A percentile compares a stretch with the other conserved stretches of the same genome.
Evolutionary conservation across 1,140 invertebrate species (phyloP).

Genomic region (Euwallacea similis): DNA sequence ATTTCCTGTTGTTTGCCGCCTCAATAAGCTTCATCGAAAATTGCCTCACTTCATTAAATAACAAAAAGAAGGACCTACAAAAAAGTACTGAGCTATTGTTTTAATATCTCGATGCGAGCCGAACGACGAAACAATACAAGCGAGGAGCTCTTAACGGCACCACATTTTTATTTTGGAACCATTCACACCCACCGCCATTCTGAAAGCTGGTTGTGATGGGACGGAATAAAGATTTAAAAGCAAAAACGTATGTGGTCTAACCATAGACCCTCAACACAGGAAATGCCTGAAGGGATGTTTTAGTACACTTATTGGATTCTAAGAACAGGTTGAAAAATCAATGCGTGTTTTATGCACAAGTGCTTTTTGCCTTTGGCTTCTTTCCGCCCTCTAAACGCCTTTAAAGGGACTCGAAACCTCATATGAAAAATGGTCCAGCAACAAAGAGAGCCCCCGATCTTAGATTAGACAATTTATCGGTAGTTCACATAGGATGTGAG

Average conservation of each 20-base stretch:
- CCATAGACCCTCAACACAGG: constrained; percentile 30
- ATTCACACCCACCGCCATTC: constrained; percentile 25
- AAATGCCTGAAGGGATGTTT: constrained; percentile 33
- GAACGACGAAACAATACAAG: constrained; percentile 8
- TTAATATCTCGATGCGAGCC: constrained; percentile 14
- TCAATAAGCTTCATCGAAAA: neutral
- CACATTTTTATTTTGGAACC: constrained; percentile 12
- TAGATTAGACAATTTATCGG: constrained; percentile 38
- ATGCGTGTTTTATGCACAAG: constrained; percentile 38
- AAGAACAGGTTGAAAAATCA: constrained; percentile 38
- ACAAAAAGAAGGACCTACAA: neutral
- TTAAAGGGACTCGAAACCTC: constrained; percentile 29
- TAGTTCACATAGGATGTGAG: constrained; percentile 30
- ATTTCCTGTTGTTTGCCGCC: neutral
- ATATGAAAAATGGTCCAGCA: constrained; percentile 26
- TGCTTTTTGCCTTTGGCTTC: constrained; percentile 33
- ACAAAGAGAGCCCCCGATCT: constrained; percentile 33
- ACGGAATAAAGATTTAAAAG: constrained; percentile 25
- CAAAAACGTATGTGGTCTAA: constrained; percentile 35
- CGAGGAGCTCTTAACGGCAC: constrained; percentile 12
- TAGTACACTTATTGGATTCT: constrained; percentile 37
- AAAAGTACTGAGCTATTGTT: constrained; percentile 16
- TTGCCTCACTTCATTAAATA: constrained; percentile 2
- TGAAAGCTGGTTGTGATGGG: constrained; percentile 19
- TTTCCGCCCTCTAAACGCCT: constrained; percentile 31